A percentile compares a stretch with the other conserved stretches of the same genome.
Conservation (phyloP, 2,113 vertebrate genomes). For the Corythornis cristatus region DNA sequence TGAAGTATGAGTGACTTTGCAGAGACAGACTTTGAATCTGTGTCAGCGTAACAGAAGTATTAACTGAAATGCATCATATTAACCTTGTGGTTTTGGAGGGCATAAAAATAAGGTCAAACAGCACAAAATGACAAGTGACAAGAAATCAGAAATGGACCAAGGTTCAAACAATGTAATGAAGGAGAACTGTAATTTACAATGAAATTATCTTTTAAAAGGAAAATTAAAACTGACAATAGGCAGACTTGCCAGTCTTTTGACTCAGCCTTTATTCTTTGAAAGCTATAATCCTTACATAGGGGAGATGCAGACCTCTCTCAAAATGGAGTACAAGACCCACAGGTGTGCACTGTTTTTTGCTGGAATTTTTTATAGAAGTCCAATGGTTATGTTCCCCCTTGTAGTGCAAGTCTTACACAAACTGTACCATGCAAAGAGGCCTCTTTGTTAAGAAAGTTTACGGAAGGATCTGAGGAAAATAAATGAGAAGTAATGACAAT, state of each 20-base stretch:
- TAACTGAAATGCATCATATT: background rate
- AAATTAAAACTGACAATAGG: background rate
- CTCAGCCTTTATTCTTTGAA: background rate
- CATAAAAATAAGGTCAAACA: background rate
- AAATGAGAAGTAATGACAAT: background rate
- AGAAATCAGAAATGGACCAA: background rate
- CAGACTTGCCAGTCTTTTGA: background rate
- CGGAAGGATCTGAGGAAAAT: background rate
- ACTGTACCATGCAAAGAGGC: background rate
- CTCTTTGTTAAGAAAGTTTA: background rate
- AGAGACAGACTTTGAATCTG: background rate
- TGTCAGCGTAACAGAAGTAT: background rate
- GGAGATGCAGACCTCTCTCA: background rate
- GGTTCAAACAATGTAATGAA: background rate
- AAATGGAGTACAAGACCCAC: accelerated
- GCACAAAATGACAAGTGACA: background rate
- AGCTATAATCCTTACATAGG: background rate
- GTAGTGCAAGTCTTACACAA: background rate
- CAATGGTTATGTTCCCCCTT: background rate
- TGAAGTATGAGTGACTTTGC: background rate
- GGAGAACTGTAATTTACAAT: background rate
- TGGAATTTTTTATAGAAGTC: background rate
- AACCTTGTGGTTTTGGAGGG: background rate
- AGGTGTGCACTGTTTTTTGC: background rate
- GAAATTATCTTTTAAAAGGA: background rate